Percentiles rank a stretch among this genome's conserved stretches.
Conservation (phyloP, 2,113 vertebrate genomes). For the Coracopsis vasa region DNA sequence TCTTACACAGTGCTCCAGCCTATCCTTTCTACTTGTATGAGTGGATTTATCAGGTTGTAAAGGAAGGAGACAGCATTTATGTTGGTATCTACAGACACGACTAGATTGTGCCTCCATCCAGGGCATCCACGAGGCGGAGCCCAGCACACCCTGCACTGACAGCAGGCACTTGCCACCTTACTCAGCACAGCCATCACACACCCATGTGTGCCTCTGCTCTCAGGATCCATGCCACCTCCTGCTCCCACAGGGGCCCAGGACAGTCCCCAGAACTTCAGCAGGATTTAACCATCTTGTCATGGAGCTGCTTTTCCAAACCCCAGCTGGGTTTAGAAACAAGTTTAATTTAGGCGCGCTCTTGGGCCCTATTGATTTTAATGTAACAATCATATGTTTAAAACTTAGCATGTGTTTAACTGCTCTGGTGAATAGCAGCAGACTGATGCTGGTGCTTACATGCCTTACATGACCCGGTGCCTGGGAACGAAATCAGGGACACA, state of each 20-base stretch:
- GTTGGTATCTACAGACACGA: fast-evolving
- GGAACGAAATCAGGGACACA: not conserved
- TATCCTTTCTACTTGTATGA: not conserved
- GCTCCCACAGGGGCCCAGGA: fast-evolving
- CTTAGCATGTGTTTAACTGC: conserved; percentile 14
- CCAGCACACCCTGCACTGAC: not conserved
- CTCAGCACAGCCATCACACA: not conserved
- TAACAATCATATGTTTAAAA: not conserved
- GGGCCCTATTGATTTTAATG: conserved; percentile 24
- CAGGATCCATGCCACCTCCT: not conserved
- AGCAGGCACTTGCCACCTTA: fast-evolving
- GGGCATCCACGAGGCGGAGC: fast-evolving
- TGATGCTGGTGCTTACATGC: not conserved
- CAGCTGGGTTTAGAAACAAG: not conserved
- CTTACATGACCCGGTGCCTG: not conserved
- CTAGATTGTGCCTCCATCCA: not conserved
- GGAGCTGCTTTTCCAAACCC: not conserved
- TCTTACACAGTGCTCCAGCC: not conserved
- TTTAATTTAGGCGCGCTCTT: not conserved
- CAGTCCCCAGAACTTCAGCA: not conserved
- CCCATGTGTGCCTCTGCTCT: not conserved
- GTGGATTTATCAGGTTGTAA: not conserved
- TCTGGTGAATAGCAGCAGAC: not conserved
- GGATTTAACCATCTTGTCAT: fast-evolving
- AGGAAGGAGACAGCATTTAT: not conserved